Evolutionary conservation across 2,113 vertebrate genomes (phyloP), one percentile per base, ranked within the genome.

Genomic region (Corythornis vintsioides): DNA sequence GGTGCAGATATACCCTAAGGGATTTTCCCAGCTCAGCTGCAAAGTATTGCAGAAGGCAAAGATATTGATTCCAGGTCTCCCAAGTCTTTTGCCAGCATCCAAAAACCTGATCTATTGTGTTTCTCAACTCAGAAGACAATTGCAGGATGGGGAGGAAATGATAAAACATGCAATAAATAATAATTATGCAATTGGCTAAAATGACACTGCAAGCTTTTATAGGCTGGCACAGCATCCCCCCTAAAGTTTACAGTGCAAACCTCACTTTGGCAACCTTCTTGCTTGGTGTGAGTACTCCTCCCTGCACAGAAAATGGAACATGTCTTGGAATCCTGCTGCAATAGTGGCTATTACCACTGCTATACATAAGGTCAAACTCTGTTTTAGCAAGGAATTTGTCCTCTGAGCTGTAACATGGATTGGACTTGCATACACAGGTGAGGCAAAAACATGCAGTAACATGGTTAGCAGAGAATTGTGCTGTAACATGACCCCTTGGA

Each of bases 371-470:
- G 84, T 84, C 86, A 79, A 89, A 90, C 47, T 60, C 73, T 73
- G 42, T 63, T 94, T 82, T 57, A 87, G 74, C 78, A 79, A 63
- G 90, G 88, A 94, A 86, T 94, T 94, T 93, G 84, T 88, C 71
- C 78, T 66, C 70, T 86, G 74, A 76, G 78, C 60, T 89, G 60
- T 83, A 91, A 87, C 67, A 85, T 17, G 60, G 78, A 29, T 73
- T 81, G 86, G 86, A 71, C 73, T 88, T 88, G 93, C 1, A 0
- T 38, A 92, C 83, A 78, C 53, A 90, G 80, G 80, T 53, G 69
- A 94, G 88, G 67, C 69, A 81, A 93, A 93, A 95, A 40, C 92
- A 90, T 86, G 90, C 53, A 83, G 72, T 67, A 94, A 91, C 91
- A 80, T 64, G 87, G 67, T 80, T 85, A 92, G 72, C 42, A 73